These are phyloP conservation scores for Actenoides lindsayi DNA, from an alignment of 2,113 vertebrate species.

Conservation along the genomic window DNA sequence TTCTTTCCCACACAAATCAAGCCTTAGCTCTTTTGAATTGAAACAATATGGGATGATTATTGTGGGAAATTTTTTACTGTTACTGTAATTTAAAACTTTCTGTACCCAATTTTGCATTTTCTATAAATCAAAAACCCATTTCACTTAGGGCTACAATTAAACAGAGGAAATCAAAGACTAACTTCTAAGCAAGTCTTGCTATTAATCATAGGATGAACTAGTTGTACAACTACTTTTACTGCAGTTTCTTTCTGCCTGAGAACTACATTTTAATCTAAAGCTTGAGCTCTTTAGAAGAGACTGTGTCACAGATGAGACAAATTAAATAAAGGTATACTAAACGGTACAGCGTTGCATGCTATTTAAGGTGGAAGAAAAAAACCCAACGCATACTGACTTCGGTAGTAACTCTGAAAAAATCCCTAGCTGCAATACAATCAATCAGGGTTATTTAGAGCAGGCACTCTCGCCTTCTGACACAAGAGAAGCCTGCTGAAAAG, in stretches of 20 bases:
- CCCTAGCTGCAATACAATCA: not conserved
- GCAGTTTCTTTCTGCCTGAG: not conserved
- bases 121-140: conserved; percentile 73
- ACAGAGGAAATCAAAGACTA: conserved; percentile 60
- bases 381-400: not conserved
- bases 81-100: conserved; percentile 71
- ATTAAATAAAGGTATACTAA: conserved; percentile 1
- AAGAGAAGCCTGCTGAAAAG: conserved; percentile 12
- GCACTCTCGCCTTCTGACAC: not conserved
- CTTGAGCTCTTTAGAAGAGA: not conserved
- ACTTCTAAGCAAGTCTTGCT: conserved; percentile 57
- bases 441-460: not conserved
- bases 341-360: not conserved
- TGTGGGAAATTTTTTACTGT: conserved; percentile 69
- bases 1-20: conserved; percentile 51
- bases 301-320: conserved; percentile 13
- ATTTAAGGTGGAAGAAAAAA: not conserved
- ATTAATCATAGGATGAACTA: conserved; percentile 60
- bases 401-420: not conserved
- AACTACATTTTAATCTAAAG: conserved; percentile 35
- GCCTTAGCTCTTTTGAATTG: conserved; percentile 42
- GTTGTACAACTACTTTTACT: conserved; percentile 56
- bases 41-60: conserved; percentile 70
- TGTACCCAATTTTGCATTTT: conserved; percentile 65
- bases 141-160: conserved; percentile 66